These are phyloP conservation scores for Sinocyclocheilus grahami DNA, from an alignment of 2,113 vertebrate genomes.

Conservation along the genomic window DNA sequence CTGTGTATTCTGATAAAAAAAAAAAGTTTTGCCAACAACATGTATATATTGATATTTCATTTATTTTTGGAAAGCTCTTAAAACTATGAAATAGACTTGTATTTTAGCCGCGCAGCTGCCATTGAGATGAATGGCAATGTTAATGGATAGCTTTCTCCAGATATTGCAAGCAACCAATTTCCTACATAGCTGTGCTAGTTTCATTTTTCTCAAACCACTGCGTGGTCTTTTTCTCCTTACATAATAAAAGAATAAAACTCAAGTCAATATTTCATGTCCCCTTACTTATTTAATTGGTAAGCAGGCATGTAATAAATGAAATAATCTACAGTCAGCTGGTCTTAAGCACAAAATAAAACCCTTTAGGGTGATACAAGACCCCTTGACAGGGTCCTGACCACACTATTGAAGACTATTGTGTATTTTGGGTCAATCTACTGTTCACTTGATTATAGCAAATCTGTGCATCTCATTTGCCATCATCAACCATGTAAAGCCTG, in stretches of 20 bases:
- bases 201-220: slow-evolving; percentile 6
- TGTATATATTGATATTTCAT: background rate
- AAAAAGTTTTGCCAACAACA: background rate
- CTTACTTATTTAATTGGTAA: background rate
- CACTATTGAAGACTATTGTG: background rate
- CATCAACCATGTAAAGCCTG: background rate
- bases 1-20: background rate
- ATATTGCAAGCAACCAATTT: background rate
- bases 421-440: background rate
- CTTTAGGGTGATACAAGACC: background rate
- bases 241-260: slow-evolving; percentile 9
- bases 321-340: background rate
- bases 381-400: background rate
- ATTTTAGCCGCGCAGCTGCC: background rate
- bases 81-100: background rate
- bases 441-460: background rate
- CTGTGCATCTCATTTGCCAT: background rate
- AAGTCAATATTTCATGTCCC: background rate
- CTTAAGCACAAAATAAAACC: background rate
- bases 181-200: background rate
- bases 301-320: background rate
- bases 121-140: background rate
- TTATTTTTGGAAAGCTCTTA: background rate
- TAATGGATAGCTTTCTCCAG: slow-evolving; percentile 7
- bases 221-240: background rate